These are phyloP conservation scores for Strongylocentrotus purpuratus DNA, from an alignment of 35 echinoderm and acorn worm species.

Conservation along the genomic window DNA sequence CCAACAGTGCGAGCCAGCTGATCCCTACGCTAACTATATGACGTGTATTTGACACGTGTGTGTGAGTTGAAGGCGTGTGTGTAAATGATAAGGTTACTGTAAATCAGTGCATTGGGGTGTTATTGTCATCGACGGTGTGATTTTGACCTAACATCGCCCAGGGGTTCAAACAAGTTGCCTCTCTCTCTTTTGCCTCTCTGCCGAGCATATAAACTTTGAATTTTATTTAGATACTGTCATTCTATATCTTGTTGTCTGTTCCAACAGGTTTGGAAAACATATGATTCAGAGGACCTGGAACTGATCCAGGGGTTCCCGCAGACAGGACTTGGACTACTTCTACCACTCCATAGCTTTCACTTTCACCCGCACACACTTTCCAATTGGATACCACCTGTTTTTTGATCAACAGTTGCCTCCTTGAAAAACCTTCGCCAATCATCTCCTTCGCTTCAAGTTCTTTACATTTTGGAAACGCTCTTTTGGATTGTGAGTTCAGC, in stretches of 20 bases:
- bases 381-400: neutral
- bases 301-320: neutral
- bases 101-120: neutral
- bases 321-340: neutral
- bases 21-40: neutral
- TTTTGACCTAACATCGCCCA: neutral
- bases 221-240: neutral
- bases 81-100: neutral
- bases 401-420: neutral
- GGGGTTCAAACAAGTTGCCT: neutral
- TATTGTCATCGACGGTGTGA: neutral
- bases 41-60: neutral
- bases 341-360: neutral
- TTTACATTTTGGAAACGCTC: no score
- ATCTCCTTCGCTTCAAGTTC: no score
- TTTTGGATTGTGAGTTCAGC: no score
- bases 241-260: neutral
- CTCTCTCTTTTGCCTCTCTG: neutral
- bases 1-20: neutral
- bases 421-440: neutral
- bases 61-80: neutral
- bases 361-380: neutral
- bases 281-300: neutral
- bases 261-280: conserved; percentile 1
- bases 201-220: neutral